Base-by-base conservation (phyloP, 2,797 vertebrate species). In the Intellagama lesueurii region DNA sequence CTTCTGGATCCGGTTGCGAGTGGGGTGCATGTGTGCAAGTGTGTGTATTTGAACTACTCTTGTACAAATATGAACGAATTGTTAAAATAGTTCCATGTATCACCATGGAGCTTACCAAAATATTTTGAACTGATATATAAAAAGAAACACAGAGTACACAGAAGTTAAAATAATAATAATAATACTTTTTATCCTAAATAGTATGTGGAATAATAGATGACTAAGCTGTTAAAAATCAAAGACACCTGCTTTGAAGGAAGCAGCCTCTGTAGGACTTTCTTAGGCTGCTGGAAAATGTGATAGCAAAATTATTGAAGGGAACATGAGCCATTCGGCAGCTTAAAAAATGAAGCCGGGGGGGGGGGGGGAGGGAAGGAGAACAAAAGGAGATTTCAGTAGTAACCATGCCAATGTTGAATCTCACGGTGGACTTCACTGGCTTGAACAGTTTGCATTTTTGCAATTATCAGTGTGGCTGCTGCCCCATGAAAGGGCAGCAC, bases 201-300 rank as follows among this genome's bases (percentile, higher is more conserved):
- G 85, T 3, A 69, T 87, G 69, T 79, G 1, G 5, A 85, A 69
- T 85, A 44, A 86, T 28, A 40, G 22, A 83, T 85, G 24, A 79
- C 0, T 86, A 49, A 81, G 7, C 12, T 1, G 0, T 78, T 89
- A 30, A 69, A 35, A 82, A 78, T 83, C 56, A 86, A 72, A 49
- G n/a, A 88, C 90, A 86, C 16, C 77, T 92, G 40, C 30, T 92
- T 86, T 52, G 2, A 4, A 78, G 77, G 79, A 83, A 68, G 1
- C 32, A 84, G 78, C 32, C 70, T 75, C 30, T 60, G 66, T 44
- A 56, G 86, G 78, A 76, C 81, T 82, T 68, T 70, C 32, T 35
- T 68, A 85, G 28, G 52, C 19, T 91, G 7, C 7, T 79, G 9
- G 83, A 94, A 91, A 94, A 92, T 70, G 69, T 49, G 82, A 88